Evolutionary conservation across 2,797 vertebrate species (phyloP), one percentile per base, ranked within the genome.

Genomic region (Brotogeris chrysoptera): DNA sequence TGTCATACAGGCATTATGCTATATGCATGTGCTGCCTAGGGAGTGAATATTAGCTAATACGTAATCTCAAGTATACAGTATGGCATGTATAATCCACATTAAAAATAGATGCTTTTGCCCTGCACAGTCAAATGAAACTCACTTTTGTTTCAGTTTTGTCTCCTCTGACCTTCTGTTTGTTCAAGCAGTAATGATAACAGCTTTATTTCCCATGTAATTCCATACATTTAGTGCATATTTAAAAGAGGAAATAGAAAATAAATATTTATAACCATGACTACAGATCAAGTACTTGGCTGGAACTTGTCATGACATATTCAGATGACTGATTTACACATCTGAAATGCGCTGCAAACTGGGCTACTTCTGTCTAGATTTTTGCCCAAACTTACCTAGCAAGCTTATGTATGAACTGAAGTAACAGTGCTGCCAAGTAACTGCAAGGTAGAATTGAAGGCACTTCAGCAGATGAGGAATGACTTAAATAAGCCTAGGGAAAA

Each of bases 191-290:
- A 25, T 14, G 16, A 61, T 38, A 32, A 19, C 16, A 82, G 41
- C 10, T 72, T 68, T n/a, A 34, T 38, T 72, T 82, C 47, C 43
- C 43, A n/a, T 38, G 32, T 50, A 15, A 17, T 82, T 39, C 47
- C 0, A 1, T 49, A 13, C 16, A 11, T 18, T 3, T 44, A 57
- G n/a, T 23, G n/a, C 28, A 41, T 11, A 52, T 27, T 71, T 47
- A 21, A 71, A 77, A 47, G 13, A 53, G 19, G 20, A 87, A 55
- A 16, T 23, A 61, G 39, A 53, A 91, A 71, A 44, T 23, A 69
- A 59, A 27, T 30, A 55, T 32, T 77, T 39, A 57, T n/a, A 50
- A 44, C 4, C 28, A 34, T 1, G 6, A 70, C 28, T 57, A 49
- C 38, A 86, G 64, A 68, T 36, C 44, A 50, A 59, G 30, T 64